These are phyloP conservation scores for Anarhynchus alexandrinus DNA, from an alignment of 2,113 vertebrate genomes.

Conservation along the genomic window DNA sequence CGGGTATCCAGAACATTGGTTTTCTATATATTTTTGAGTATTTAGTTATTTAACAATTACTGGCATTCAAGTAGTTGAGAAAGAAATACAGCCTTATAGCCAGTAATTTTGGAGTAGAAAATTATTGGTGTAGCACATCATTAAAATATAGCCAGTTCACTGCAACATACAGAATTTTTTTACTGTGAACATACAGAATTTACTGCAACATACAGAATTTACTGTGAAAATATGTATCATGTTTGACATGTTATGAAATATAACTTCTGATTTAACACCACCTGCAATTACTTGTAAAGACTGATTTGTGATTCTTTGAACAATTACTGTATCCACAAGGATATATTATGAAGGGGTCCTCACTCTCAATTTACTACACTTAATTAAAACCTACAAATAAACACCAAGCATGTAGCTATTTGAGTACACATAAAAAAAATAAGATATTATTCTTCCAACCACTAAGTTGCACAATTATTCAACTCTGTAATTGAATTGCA, in stretches of 20 bases:
- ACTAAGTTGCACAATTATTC: not conserved
- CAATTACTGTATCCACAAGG: constrained; percentile 30
- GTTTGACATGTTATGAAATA: constrained; percentile 38
- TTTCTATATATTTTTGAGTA: not conserved
- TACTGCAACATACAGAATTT: not conserved
- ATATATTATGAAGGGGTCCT: constrained; percentile 24
- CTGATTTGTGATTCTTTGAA: constrained; percentile 12
- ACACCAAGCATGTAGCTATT: constrained; percentile 22
- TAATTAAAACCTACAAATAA: not conserved
- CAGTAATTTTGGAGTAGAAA: not conserved
- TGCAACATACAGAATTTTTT: not conserved
- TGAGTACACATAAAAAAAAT: not conserved
- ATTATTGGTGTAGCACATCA: not conserved
- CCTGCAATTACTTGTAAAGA: not conserved
- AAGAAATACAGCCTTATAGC: not conserved
- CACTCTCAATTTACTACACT: not conserved
- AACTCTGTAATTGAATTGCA: constrained; percentile 6
- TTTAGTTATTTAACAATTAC: not conserved
- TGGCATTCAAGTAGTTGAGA: not conserved
- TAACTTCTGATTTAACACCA: constrained; percentile 11
- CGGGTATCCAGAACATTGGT: not conserved
- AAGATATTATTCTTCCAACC: constrained; percentile 22
- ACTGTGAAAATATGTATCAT: not conserved
- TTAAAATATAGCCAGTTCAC: not conserved
- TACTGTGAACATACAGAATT: not conserved